Evolutionary conservation across 2,888 invertebrate genomes (phyloP).

Genomic region (Adelphocoris suturalis): DNA sequence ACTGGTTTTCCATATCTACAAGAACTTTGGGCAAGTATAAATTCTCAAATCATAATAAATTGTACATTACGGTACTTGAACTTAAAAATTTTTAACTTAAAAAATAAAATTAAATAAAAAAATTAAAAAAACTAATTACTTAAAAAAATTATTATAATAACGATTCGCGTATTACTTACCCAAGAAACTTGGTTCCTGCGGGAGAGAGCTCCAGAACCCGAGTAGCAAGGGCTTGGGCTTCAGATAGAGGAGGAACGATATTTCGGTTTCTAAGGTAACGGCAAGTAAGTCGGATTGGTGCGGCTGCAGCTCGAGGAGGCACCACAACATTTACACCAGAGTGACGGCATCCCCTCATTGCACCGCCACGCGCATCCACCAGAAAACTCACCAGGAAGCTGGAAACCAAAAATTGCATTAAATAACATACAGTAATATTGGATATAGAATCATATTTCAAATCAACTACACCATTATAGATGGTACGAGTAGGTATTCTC

Average conservation of each 20-base stretch:
- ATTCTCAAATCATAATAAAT: too few relatives aligned
- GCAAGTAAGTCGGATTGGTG: slow-evolving; percentile 98
- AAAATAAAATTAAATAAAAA: too few relatives aligned
- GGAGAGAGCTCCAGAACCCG: slow-evolving; percentile 97
- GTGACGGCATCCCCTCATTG: slow-evolving; percentile 98
- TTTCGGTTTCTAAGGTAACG: slow-evolving; percentile 89
- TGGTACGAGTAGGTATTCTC: too few relatives aligned
- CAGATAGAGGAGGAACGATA: slow-evolving; percentile 97
- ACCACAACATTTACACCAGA: slow-evolving; percentile 98
- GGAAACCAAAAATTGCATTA: slow-evolving; percentile 71
- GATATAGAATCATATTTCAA: background rate
- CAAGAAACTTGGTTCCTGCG: slow-evolving; percentile 96
- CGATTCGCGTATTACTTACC: too few relatives aligned
- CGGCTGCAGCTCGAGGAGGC: slow-evolving; percentile 95
- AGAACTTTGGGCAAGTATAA: too few relatives aligned
- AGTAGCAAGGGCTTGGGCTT: slow-evolving; percentile 98
- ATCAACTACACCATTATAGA: too few relatives aligned
- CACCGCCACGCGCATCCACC: slow-evolving; percentile 99
- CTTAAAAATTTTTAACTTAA: too few relatives aligned
- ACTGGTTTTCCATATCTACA: too few relatives aligned
- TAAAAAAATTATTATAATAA: too few relatives aligned
- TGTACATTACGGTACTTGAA: too few relatives aligned
- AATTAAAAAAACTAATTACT: too few relatives aligned
- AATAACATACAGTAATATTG: background rate
- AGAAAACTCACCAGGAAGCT: slow-evolving; percentile 99